These are phyloP conservation scores for Athetis lepigone DNA, from an alignment of 2,888 invertebrate genomes.

Conservation along the genomic window DNA sequence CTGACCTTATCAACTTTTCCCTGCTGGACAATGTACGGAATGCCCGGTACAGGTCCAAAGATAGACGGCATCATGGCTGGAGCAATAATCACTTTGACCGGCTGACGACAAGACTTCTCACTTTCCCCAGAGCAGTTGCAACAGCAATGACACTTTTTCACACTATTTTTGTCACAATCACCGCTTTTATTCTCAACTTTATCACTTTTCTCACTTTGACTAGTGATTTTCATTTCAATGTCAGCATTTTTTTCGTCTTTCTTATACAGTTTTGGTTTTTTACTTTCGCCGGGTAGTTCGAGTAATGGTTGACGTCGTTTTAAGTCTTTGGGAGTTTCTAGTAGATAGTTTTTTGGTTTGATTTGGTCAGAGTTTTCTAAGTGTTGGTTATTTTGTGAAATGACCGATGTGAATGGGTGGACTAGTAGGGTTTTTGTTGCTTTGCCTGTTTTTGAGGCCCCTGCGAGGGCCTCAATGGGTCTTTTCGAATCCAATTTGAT, in stretches of 20 bases:
- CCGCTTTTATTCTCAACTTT: conserved; percentile 12
- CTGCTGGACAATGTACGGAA: conserved; percentile 82
- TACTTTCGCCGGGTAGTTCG: conserved; percentile 78
- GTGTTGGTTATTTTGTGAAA: conserved; percentile 17
- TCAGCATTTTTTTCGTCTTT: conserved; percentile 23
- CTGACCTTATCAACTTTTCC: conserved; percentile 80
- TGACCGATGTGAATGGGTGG: conserved; percentile 72
- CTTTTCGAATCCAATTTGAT: conserved; percentile 85
- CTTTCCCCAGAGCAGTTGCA: conserved; percentile 32
- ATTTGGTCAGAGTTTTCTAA: conserved; percentile 51
- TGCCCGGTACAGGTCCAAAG: conserved; percentile 77
- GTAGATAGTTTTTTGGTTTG: conserved; percentile 75
- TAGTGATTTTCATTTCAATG: conserved; percentile 31
- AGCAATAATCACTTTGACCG: conserved; percentile 84
- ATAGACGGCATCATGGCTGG: conserved; percentile 86
- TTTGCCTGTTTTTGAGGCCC: conserved; percentile 74
- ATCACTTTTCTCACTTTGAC: conserved; percentile 33
- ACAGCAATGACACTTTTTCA: conserved; percentile 65
- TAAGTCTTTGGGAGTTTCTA: conserved; percentile 83
- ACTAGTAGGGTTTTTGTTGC: conserved; percentile 80
- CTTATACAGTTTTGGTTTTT: conserved; percentile 78
- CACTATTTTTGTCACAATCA: conserved; percentile 41
- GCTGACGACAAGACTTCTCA: conserved; percentile 55
- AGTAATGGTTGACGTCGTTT: conserved; percentile 81
- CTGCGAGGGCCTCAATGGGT: conserved; percentile 77